A percentile compares a stretch with the other conserved stretches of the same genome.
Conservation (phyloP, 2,888 invertebrate species). For the Perithous albicinctus region DNA sequence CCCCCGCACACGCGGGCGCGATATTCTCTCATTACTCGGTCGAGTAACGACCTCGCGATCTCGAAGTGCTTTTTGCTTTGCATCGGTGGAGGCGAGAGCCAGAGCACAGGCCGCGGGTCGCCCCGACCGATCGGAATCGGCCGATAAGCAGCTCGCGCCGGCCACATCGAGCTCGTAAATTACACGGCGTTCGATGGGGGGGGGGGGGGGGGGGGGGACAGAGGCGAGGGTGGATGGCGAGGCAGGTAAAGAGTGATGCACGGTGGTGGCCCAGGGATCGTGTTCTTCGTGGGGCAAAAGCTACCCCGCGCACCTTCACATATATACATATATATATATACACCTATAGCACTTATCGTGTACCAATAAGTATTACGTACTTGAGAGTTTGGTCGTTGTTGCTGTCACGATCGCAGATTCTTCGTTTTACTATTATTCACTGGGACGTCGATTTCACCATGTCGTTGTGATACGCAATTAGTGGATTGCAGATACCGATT, state of each 20-base stretch:
- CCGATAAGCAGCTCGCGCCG: constrained; percentile 72
- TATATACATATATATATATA: constrained; percentile 56
- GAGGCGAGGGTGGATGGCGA: constrained; percentile 44
- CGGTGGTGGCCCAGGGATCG: constrained; percentile 67
- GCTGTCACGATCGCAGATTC: constrained; percentile 63
- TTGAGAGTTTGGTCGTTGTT: constrained; percentile 59
- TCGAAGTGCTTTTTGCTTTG: constrained; percentile 73
- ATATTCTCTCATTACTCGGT: constrained; percentile 77
- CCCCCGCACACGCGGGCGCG: constrained; percentile 63
- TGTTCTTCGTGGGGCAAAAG: constrained; percentile 65
- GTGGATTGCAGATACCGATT: neutral
- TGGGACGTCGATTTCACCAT: neutral
- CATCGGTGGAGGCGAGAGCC: constrained; percentile 60
- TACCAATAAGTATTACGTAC: constrained; percentile 68
- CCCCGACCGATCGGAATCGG: constrained; percentile 75
- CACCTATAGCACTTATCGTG: constrained; percentile 65
- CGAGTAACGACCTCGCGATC: constrained; percentile 77
- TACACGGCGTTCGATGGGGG: constrained; percentile 60
- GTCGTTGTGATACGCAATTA: neutral
- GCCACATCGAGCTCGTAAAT: constrained; percentile 68
- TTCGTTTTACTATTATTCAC: constrained; percentile 35
- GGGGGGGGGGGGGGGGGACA: constrained; percentile 39
- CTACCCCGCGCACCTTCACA: constrained; percentile 52
- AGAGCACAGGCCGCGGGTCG: constrained; percentile 67
- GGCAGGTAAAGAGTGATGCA: constrained; percentile 62